Evolutionary conservation across 2,888 invertebrate genomes (phyloP), one percentile per base, ranked within the genome.

Genomic region (Drosophila pseudotakahashii): DNA sequence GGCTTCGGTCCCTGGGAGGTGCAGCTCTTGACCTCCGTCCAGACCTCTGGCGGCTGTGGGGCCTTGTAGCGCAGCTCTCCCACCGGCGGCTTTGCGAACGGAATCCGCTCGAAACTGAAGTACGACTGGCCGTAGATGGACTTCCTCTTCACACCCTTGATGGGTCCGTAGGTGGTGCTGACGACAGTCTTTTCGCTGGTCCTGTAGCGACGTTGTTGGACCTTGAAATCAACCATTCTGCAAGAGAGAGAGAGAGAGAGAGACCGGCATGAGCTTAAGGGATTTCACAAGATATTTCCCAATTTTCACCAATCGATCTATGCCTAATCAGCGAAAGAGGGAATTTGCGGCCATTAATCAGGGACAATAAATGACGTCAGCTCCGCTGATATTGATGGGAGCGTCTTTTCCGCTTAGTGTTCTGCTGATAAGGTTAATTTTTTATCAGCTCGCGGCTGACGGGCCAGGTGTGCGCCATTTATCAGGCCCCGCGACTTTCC

Each of bases 1-100:
- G 91, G 91, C 68, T 90, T 82, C 7, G 91, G 89, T 9, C 91
- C 91, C 77, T 92, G 90, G 4, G 90, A 88, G 0, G 92, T 91
- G 14, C 93, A 92, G 78, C 93, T 92, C 48, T 89, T 87, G 1
- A 93, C 85, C 39, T 92, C 93, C 1, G 78, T 87, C 94, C 94
- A 94, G 51, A 91, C 79, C 42, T 89, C 88, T 23, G 92, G 91
- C 2, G 92, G 91, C 64, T 91, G 89, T 0, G 93, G 93, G 19
- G 93, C 92, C 90, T 85, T 91, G 48, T 89, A 91, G 37, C 92
- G 89, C 41, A 92, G 54, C 48, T 91, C 90, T 3, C 90, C 91
- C 4, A 92, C 44, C 0, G 92, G 92, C 14, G 92, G 91, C 67
- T 90, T 89, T 14, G 92, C 92, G 61, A 91, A 92, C 14, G 92